Conservation (phyloP, 2,113 vertebrate genomes). For the Microtus ochrogaster region DNA sequence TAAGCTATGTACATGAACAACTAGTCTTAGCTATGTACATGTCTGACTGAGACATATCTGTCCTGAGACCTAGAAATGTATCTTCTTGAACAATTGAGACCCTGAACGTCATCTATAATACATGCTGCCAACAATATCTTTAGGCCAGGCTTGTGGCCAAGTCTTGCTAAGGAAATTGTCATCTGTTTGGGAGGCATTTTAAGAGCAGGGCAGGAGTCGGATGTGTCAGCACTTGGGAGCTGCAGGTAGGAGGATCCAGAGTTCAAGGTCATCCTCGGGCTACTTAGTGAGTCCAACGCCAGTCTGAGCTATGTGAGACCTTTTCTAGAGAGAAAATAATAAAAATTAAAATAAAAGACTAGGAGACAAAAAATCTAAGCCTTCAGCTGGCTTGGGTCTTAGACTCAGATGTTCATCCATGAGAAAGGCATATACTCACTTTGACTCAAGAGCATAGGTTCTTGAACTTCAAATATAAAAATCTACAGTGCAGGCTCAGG, state of each 20-base stretch:
- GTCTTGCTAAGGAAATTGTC: slow-evolving; percentile 55
- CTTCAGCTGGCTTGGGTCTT: not conserved
- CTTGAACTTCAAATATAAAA: not conserved
- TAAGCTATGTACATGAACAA: not conserved
- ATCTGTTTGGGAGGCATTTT: slow-evolving; percentile 30
- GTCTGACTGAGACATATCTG: not conserved
- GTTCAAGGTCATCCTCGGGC: not conserved
- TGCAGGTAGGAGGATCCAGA: not conserved
- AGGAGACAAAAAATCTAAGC: slow-evolving; percentile 14
- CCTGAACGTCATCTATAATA: slow-evolving; percentile 8
- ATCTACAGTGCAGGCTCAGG: not conserved
- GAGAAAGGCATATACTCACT: slow-evolving; percentile 11
- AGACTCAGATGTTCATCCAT: not conserved
- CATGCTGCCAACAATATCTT: not conserved
- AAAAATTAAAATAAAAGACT: not conserved
- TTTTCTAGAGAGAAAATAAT: not conserved
- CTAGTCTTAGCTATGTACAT: not conserved
- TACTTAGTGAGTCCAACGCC: not conserved
- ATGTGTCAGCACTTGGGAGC: not conserved
- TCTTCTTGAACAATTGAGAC: slow-evolving; percentile 15
- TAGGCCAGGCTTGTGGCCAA: slow-evolving; percentile 18
- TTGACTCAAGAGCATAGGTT: not conserved
- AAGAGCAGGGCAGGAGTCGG: not conserved
- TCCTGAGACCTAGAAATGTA: not conserved
- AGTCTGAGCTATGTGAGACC: not conserved